These are phyloP conservation scores for Leiothrix lutea DNA, from an alignment of 2,113 vertebrate genomes.

Conservation along the genomic window DNA sequence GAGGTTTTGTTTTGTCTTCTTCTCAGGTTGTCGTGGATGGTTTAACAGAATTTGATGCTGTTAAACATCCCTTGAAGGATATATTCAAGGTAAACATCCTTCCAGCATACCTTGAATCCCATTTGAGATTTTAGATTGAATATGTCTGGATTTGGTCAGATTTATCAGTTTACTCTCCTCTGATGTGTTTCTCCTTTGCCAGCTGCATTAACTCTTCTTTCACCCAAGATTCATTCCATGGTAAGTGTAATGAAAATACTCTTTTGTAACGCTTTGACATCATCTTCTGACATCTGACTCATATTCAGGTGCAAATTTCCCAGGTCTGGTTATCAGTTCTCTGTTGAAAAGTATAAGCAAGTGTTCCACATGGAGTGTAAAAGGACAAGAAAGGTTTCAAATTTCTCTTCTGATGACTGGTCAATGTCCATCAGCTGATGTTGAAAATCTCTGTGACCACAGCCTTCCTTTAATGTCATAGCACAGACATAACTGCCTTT, in stretches of 20 bases:
- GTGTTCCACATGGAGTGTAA: background rate
- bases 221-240: background rate
- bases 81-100: no score
- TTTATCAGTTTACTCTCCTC: conserved; percentile 22
- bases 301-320: background rate
- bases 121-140: background rate
- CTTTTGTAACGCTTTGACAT: background rate
- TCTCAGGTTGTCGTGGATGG: background rate
- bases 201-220: background rate
- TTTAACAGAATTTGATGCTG: background rate
- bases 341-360: background rate
- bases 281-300: background rate
- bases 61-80: no score
- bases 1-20: background rate
- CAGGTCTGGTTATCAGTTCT: background rate
- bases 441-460: background rate
- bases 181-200: background rate
- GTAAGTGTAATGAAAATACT: background rate
- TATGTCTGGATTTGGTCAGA: conserved; percentile 15
- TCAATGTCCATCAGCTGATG: background rate
- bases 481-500: background rate
- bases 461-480: background rate
- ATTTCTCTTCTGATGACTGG: background rate
- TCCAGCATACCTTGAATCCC: background rate
- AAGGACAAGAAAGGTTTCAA: background rate